phyloP scores from a whole-genome alignment of 1,140 invertebrate species.

The Dendrolimus punctatus region DNA sequence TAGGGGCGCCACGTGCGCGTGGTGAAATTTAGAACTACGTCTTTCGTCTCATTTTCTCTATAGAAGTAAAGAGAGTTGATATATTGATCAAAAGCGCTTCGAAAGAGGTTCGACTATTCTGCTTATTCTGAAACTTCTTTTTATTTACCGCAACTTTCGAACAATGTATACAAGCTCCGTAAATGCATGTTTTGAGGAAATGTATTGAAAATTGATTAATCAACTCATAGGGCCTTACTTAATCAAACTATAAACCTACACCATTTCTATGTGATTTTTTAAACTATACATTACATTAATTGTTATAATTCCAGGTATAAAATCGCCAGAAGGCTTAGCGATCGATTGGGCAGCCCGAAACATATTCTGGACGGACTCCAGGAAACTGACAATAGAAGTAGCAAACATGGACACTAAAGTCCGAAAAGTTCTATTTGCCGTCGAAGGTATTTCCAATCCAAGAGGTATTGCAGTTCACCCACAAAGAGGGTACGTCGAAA shows the following conservation, averaged over 20 bases:
- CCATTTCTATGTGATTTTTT: neutral
- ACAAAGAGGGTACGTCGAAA: slow-evolving; percentile 79
- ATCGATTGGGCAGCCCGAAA: slow-evolving; percentile 94
- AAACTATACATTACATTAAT: neutral
- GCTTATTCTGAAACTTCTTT: too few species aligned
- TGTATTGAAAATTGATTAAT: too few species aligned
- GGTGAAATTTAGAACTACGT: too few species aligned
- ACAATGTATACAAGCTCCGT: too few species aligned
- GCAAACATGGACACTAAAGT: slow-evolving; percentile 87
- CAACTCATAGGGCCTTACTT: too few species aligned
- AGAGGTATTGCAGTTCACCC: slow-evolving; percentile 96
- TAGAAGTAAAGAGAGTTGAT: too few species aligned
- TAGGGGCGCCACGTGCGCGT: too few species aligned
- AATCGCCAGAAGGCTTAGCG: slow-evolving; percentile 93
- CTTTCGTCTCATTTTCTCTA: too few species aligned
- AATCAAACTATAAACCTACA: neutral
- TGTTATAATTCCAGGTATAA: slow-evolving; percentile 75
- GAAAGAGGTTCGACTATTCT: too few species aligned
- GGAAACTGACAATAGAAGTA: slow-evolving; percentile 91
- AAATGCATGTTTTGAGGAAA: too few species aligned
- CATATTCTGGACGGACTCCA: slow-evolving; percentile 97
- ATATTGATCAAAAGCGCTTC: too few species aligned
- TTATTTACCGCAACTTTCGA: too few species aligned
- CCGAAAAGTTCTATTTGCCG: slow-evolving; percentile 83
- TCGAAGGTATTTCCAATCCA: slow-evolving; percentile 88